Evolutionary conservation across 2,797 vertebrate species (phyloP).

Genomic region (Tinamus major): DNA sequence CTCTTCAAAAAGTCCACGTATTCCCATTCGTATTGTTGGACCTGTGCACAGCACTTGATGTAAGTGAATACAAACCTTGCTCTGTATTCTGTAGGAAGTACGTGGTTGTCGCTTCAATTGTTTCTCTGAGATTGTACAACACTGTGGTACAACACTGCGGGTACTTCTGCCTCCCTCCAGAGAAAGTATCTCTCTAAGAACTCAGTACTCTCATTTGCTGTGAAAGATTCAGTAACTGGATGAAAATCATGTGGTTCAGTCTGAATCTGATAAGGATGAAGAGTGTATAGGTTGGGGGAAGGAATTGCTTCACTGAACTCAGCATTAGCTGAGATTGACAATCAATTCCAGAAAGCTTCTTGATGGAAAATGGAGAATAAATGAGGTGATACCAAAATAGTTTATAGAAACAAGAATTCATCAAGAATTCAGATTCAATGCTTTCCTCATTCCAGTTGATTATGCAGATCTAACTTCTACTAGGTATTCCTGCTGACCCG

Average conservation of each 20-base stretch:
- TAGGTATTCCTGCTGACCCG: neutral
- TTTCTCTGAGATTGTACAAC: neutral
- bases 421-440: neutral
- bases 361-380: neutral
- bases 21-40: neutral
- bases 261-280: neutral
- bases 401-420: neutral
- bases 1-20: rapidly evolving
- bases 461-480: neutral
- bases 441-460: neutral
- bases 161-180: neutral
- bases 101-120: neutral
- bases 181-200: neutral
- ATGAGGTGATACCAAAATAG: neutral
- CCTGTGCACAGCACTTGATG: neutral
- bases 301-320: neutral
- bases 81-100: rapidly evolving
- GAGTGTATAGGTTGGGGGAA: neutral
- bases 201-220: neutral
- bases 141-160: neutral
- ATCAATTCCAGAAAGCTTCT: neutral
- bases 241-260: neutral
- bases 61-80: neutral
- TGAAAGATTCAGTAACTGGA: neutral
- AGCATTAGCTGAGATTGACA: neutral